A percentile compares a stretch with the other conserved stretches of the same genome.
Evolutionary conservation across 2,888 invertebrate species (phyloP).

Genomic region (Polylopha cassiicola): DNA sequence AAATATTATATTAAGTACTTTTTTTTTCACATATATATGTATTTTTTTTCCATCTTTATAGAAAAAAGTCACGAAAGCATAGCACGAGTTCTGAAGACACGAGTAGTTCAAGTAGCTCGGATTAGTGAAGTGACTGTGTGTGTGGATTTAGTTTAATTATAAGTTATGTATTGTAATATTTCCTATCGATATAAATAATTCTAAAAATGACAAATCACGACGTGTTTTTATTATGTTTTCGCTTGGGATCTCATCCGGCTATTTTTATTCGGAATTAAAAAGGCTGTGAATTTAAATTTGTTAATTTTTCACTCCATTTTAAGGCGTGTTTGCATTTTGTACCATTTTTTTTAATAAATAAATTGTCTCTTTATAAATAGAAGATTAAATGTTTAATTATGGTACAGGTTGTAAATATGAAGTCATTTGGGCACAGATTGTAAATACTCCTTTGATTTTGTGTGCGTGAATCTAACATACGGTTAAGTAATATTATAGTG

Average conservation of each 20-base stretch:
- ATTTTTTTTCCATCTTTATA: constrained; percentile 60
- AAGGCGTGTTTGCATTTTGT: constrained; percentile 14
- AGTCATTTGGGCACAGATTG: constrained; percentile 15
- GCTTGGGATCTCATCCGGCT: too few species aligned
- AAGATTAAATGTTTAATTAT: background rate
- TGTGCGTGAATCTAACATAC: constrained; percentile 35
- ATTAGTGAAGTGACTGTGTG: constrained; percentile 56
- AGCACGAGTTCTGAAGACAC: constrained; percentile 71
- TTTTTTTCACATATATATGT: constrained; percentile 51
- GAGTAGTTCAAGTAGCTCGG: constrained; percentile 68
- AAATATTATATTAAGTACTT: constrained; percentile 37
- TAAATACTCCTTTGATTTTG: constrained; percentile 20
- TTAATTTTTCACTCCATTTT: background rate
- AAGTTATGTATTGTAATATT: constrained; percentile 43
- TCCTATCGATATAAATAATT: constrained; percentile 15
- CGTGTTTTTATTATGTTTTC: constrained; percentile 20
- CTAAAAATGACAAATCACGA: constrained; percentile 20
- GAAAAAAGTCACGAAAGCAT: constrained; percentile 72
- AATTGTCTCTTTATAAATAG: constrained; percentile 17
- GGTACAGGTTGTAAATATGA: constrained; percentile 1
- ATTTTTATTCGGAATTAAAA: too few species aligned
- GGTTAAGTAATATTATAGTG: background rate
- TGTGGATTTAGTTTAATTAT: constrained; percentile 41
- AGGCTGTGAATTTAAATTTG: background rate
- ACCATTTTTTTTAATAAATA: constrained; percentile 10